A percentile compares a stretch with the other conserved stretches of the same genome.
Evolutionary conservation across 2,113 vertebrate species (phyloP).

Genomic region (Boulengeromyrus knoepffleri): DNA sequence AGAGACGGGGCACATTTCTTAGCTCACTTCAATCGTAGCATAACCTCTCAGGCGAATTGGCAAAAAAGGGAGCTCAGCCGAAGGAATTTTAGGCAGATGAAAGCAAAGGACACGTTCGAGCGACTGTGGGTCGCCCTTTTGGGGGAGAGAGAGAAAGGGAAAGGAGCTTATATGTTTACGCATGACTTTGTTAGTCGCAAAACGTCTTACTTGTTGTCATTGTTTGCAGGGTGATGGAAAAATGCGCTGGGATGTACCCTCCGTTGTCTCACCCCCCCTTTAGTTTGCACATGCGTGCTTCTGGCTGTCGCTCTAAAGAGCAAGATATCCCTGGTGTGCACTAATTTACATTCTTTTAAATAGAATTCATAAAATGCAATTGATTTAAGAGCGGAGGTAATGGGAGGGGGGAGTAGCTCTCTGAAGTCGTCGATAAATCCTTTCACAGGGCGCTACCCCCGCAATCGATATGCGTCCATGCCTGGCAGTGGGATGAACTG

Average conservation of each 20-base stretch:
- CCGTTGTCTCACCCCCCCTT: not conserved
- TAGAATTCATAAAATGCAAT: conserved; percentile 1
- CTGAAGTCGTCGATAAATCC: not conserved
- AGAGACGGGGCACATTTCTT: not conserved
- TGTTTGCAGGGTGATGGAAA: not conserved
- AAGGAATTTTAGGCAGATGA: not conserved
- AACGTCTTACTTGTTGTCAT: not conserved
- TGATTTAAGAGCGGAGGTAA: not conserved
- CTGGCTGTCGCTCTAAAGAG: not conserved
- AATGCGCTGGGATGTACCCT: not conserved
- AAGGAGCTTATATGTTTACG: not conserved
- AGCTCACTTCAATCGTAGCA: not conserved
- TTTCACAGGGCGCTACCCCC: not conserved
- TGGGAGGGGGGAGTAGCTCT: not conserved
- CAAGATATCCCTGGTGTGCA: not conserved
- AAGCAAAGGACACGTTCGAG: not conserved
- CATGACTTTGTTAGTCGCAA: not conserved
- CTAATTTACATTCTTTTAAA: not conserved
- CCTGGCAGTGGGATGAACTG: not conserved
- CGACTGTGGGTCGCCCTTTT: not conserved
- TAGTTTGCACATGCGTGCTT: conserved; percentile 2
- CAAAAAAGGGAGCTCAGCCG: not conserved
- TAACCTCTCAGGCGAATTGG: not conserved
- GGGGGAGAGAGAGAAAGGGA: not conserved
- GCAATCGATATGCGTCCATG: not conserved